A percentile compares a stretch with the other conserved stretches of the same genome.
Conservation (phyloP, 2,888 invertebrate species). For the Argyra leucocephala region DNA sequence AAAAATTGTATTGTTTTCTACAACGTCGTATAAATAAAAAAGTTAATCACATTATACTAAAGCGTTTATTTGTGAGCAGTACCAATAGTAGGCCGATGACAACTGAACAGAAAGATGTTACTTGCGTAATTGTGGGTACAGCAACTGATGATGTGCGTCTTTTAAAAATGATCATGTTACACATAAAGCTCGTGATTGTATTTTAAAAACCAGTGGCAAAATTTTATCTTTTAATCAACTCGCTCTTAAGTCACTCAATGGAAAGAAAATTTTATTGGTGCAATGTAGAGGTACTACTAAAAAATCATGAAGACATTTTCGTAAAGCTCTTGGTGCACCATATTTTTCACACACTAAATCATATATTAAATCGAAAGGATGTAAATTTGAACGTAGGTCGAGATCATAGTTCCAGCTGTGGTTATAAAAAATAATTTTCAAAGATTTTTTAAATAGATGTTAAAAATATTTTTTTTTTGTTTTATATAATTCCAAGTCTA, state of each 20-base stretch:
- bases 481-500: too few relatives aligned
- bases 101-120: slow-evolving; percentile 69
- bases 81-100: slow-evolving; percentile 92
- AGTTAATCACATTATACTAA: slow-evolving; percentile 91
- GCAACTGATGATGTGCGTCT: slow-evolving; percentile 92
- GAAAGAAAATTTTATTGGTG: slow-evolving; percentile 85
- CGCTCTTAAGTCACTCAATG: slow-evolving; percentile 85
- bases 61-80: slow-evolving; percentile 94
- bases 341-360: slow-evolving; percentile 96
- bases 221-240: slow-evolving; percentile 96
- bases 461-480: too few relatives aligned
- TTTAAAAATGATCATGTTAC: slow-evolving; percentile 78
- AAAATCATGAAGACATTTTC: slow-evolving; percentile 93
- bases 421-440: slow-evolving; percentile 83
- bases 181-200: slow-evolving; percentile 88
- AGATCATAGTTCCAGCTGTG: slow-evolving; percentile 91
- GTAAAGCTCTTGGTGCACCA: slow-evolving; percentile 94
- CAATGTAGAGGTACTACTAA: slow-evolving; percentile 92
- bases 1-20: slow-evolving; percentile 95
- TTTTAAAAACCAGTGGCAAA: slow-evolving; percentile 92
- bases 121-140: slow-evolving; percentile 89
- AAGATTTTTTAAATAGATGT: too few relatives aligned
- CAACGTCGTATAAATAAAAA: slow-evolving; percentile 92
- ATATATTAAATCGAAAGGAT: slow-evolving; percentile 92
- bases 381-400: slow-evolving; percentile 94